Evolutionary conservation across 2,888 invertebrate species (phyloP).

Genomic region (Drosophila fulvimacula): DNA sequence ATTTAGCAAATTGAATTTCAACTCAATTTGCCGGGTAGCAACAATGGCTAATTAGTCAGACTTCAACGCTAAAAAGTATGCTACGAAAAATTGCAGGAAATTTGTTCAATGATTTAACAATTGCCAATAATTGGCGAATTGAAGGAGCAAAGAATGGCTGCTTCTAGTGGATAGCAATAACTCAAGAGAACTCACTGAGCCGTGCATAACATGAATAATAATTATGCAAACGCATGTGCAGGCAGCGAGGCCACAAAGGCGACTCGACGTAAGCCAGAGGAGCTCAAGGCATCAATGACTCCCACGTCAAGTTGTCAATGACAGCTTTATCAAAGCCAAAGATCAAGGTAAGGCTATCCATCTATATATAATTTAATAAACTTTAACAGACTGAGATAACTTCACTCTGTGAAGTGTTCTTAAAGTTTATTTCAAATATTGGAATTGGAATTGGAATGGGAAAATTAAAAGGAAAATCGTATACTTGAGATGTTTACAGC

Average conservation of each 20-base stretch:
- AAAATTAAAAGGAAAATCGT: slow-evolving; percentile 2
- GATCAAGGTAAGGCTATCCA: not conserved
- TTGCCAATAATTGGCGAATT: slow-evolving; percentile 14
- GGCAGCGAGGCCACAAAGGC: slow-evolving; percentile 6
- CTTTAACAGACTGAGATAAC: not conserved
- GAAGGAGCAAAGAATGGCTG: slow-evolving; percentile 10
- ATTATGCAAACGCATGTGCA: slow-evolving; percentile 42
- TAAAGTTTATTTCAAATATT: not conserved
- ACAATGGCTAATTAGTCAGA: slow-evolving; percentile 57
- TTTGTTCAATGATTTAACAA: slow-evolving; percentile 18
- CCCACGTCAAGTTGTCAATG: not conserved
- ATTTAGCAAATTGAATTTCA: slow-evolving; percentile 75
- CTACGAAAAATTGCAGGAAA: slow-evolving; percentile 29
- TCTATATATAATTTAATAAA: slow-evolving; percentile 1
- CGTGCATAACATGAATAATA: slow-evolving; percentile 54
- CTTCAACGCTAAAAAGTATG: slow-evolving; percentile 59
- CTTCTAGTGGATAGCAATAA: not conserved
- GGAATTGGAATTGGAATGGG: not conserved
- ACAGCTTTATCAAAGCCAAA: not conserved
- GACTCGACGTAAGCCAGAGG: not conserved
- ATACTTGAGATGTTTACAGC: not conserved
- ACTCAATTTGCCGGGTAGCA: slow-evolving; percentile 67
- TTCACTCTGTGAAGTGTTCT: not conserved
- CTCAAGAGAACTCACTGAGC: slow-evolving; percentile 14
- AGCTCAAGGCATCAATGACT: slow-evolving; percentile 11